Evolutionary conservation across 1,140 invertebrate genomes (phyloP), one percentile per base, ranked within the genome.

Genomic region (Drosophila orena): DNA sequence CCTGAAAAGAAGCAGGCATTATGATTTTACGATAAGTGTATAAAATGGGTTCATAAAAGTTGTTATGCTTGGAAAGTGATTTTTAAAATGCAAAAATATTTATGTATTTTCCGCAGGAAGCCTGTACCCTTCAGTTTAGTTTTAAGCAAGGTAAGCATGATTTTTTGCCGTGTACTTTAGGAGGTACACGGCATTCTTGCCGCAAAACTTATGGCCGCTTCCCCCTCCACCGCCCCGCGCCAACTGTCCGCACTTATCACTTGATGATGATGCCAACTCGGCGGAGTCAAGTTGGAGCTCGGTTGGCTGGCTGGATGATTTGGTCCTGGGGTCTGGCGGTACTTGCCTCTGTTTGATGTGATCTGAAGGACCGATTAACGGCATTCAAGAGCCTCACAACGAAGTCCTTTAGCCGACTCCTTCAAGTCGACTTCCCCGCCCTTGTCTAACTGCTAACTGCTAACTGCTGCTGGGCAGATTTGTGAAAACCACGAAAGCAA

Each of bases 321-420:
- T 68, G 46, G n/a, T 27, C 15, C 15, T 35, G 11, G 30, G 22
- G 14, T n/a, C 17, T n/a, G 42, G 27, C 24, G 46, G 35, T 30
- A 50, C 65, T 53, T 65, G 15, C 50, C 64, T 50, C 61, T 65
- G 61, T 83, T 86, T 83, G 83, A 86, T 86, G 70, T 73, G 84
- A 89, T 89, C 83, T 89, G 79, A 84, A 89, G 83, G 89, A 84
- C 84, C 84, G 83, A 88, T 88, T 88, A 88, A 84, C 83, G 79
- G 66, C 76, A 70, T 79, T 89, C 52, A 89, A 88, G 84, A 72
- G 66, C 50, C 59, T 65, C 64, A 42, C n/a, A 66, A 66, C 53
- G 53, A 58, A 64, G 52, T 55, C 54, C 54, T 50, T 30, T 34
- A 10, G 46, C 24, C 44, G 44, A 24, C 44, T 47, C 1, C 43